A percentile compares a stretch with the other conserved stretches of the same genome.
Conservation (phyloP, 2,888 invertebrate genomes). For the Cryptus viduatorius region DNA sequence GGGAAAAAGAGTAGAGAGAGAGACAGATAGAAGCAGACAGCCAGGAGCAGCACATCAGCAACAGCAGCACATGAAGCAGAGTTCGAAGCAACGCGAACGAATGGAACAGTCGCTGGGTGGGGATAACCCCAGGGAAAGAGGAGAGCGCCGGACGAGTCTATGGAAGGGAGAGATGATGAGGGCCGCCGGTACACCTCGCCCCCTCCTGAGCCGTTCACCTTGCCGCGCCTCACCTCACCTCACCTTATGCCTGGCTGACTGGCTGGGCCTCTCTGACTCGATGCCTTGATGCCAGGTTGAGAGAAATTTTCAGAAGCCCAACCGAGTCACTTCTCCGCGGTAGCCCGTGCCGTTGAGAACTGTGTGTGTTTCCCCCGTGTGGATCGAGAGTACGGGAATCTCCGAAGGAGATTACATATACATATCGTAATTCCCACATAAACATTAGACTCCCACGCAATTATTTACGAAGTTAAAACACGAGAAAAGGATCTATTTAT, state of each 20-base stretch:
- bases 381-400: slow-evolving; percentile 40
- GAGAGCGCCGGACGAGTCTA: slow-evolving; percentile 46
- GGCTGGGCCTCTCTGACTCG: slow-evolving; percentile 35
- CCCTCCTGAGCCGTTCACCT: slow-evolving; percentile 23
- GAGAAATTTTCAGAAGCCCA: slow-evolving; percentile 79
- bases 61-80: slow-evolving; percentile 54
- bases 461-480: neutral
- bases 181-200: slow-evolving; percentile 66
- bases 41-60: slow-evolving; percentile 30
- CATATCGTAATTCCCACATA: neutral
- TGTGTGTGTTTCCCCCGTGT: slow-evolving; percentile 26
- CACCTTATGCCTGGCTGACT: slow-evolving; percentile 48
- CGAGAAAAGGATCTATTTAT: neutral
- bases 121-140: slow-evolving; percentile 57
- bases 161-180: slow-evolving; percentile 77
- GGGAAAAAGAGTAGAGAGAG: slow-evolving; percentile 48
- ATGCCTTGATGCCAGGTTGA: slow-evolving; percentile 71
- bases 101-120: slow-evolving; percentile 54
- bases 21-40: slow-evolving; percentile 24
- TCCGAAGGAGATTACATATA: neutral
- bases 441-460: neutral
- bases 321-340: slow-evolving; percentile 77
- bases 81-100: slow-evolving; percentile 45
- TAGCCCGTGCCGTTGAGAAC: slow-evolving; percentile 71
- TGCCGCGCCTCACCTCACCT: slow-evolving; percentile 43